Percentiles rank a stretch among this genome's conserved stretches.
Evolutionary conservation across 2,888 invertebrate species (phyloP).

Genomic region (Troides aeacus): DNA sequence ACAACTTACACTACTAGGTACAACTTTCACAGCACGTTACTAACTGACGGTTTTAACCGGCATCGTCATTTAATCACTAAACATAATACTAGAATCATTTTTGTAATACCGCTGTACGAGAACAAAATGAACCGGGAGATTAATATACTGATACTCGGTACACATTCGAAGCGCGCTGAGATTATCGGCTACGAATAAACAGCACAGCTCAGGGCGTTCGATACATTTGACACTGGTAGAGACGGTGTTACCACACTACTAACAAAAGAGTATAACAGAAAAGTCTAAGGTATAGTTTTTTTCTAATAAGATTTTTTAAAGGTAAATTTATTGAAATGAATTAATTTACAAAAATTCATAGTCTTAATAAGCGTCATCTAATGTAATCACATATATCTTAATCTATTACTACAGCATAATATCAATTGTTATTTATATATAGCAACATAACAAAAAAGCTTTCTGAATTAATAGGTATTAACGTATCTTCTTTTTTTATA

Average conservation of each 20-base stretch:
- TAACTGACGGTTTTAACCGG: slow-evolving; percentile 54
- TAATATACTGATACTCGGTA: slow-evolving; percentile 59
- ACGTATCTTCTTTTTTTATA: too few species aligned
- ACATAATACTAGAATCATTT: slow-evolving; percentile 67
- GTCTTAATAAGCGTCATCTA: background rate
- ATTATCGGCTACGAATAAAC: slow-evolving; percentile 39
- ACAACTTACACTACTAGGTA: slow-evolving; percentile 43
- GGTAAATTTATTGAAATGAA: background rate
- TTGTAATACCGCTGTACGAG: slow-evolving; percentile 50
- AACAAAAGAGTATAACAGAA: background rate
- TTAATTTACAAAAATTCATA: background rate
- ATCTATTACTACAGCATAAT: background rate
- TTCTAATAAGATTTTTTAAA: background rate
- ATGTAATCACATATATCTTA: background rate
- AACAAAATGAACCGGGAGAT: slow-evolving; percentile 51
- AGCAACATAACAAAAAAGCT: background rate
- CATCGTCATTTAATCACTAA: slow-evolving; percentile 73
- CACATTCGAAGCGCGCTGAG: slow-evolving; percentile 52
- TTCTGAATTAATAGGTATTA: too few species aligned
- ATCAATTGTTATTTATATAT: background rate
- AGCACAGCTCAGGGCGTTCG: slow-evolving; percentile 54
- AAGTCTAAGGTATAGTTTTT: background rate
- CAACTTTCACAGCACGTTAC: slow-evolving; percentile 69
- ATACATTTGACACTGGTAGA: slow-evolving; percentile 60
- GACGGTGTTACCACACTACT: slow-evolving; percentile 44